Evolutionary conservation across 2,113 vertebrate genomes (phyloP), one percentile per base, ranked within the genome.

Genomic region (Penelope pileata): DNA sequence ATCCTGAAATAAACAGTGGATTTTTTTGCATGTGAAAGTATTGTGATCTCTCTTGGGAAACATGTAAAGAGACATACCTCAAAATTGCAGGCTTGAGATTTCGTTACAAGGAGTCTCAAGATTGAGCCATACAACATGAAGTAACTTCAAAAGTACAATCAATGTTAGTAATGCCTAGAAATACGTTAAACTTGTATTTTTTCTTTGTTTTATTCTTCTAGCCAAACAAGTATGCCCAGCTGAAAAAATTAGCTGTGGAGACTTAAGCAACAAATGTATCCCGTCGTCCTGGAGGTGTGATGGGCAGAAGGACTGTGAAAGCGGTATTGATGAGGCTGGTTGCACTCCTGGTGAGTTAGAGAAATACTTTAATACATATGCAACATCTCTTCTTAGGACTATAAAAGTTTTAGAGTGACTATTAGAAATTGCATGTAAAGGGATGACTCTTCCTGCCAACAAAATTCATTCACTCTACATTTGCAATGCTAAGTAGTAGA

Each of bases 161-260:
- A 30, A 10, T 43, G 17, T 69, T 59, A 59, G n/a, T 23, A 72
- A 45, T 42, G 23, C 53, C 81, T 83, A 48, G 19, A 56, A 29
- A 38, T 62, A 43, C 29, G 14, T 73, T 87, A 91, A 66, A 95
- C 30, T 69, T 83, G 54, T 78, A 6, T 2, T 59, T 76, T 91
- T 64, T 36, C 38, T 95, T 88, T 90, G 3, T 70, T 94, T 91
- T 83, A 63, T 90, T 84, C 84, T 97, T 96, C 50, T 97, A 99
- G 99, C 98, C 96, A 98, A 98, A 77, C 98, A 99, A 97, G 98
- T 98, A 16, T 99, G 99, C 94, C 98, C 98, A 5, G 97, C 98
- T 2, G 99, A 99, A 98, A 99, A 99, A 98, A 98, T 99, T 26
- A 99, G 99, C 97, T 99, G 99, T 67, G 99, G 99, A 67, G 98